Evolutionary conservation across 2,888 invertebrate genomes (phyloP), one percentile per base, ranked within the genome.

Genomic region (Prenolepis imparis): DNA sequence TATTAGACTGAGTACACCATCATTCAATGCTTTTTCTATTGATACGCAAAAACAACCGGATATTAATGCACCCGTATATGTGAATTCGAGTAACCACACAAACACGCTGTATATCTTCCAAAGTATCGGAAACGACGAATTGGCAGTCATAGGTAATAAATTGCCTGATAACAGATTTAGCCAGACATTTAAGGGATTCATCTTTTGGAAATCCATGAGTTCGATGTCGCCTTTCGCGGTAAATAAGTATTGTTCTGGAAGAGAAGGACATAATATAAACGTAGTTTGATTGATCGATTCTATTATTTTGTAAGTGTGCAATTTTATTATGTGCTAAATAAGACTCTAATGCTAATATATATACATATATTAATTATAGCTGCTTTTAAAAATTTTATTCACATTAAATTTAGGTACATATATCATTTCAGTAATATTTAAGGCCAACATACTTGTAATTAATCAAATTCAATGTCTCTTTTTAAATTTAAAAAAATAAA

Each of bases 101-200:
- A 32, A 5, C 15, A 21, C 15, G 12, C 57, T 9, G 15, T 68
- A 68, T 11, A 78, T 15, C 0, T 21, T 57, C 68, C 78, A 68
- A 3, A n/a, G 11, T 32, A 57, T 24, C 0, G 66, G 3, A 77
- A 66, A 66, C 4, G 75, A 55, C 1, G 44, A 48, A 21, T 48
- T 21, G 9, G 3, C 11, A 11, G 73, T 61, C 28, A 75, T 48
- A 6, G 64, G 64, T 48, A 74, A 11, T 3, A 75, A 8, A 32
- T 77, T 66, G n/a, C 66, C 55, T 1, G 66, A 66, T 1, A 77
- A 3, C 39, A 24, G 8, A 24, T 77, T 66, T 3, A 66, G 3
- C 1, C 24, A 36, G 9, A 39, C n/a, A 28, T 77, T 77, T 3
- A 66, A 63, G 1, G 21, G 0, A 55, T 52, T 68, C 8, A 55